Base-by-base conservation (phyloP, 2,888 invertebrate species). In the Chloroclysta siterata region DNA sequence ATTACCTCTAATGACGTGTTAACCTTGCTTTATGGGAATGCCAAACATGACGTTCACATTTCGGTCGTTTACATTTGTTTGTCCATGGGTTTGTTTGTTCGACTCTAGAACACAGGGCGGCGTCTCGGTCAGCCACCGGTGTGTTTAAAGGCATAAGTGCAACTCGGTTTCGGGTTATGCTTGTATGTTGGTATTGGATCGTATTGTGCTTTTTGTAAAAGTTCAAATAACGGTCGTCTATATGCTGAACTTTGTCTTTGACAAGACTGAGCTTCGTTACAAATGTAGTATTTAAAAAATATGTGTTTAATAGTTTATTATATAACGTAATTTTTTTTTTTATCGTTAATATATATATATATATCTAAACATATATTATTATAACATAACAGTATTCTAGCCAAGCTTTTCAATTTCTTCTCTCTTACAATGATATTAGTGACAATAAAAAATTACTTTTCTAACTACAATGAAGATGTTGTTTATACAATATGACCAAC, bases 1-100 rank as follows among this genome's bases (percentile, higher is more conserved):
- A 93, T 92, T 92, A 90, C 90, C 87, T 89, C 88, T 93, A 93
- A 92, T 93, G 90, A 93, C 90, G 93, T 92, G 93, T 91, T 93
- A 93, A 92, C 92, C 88, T 88, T 87, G 85, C 90, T 90, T 91
- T 93, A 93, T 92, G 93, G 92, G 93, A 92, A 93, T 91, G 91
- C 92, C 92, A 93, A 93, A 93, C 93, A 92, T 89, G 90, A 90
- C 91, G 91, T 88, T 88, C 91, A 91, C 87, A 91, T 93, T 92
- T 92, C 88, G 90, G 89, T 91, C 92, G 90, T 91, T 93, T 91
- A 92, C 89, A 90, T 92, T 90, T 92, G 93, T 93, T 93, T 93
- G 90, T 88, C 90, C 80, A 88, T 84, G 79, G 83, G 83, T 81
- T 81, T 93, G 89, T 93, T 93, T 92, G 87, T 87, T 88, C 87